Conservation (phyloP, 2,888 invertebrate species). For the Cantharis nigra region DNA sequence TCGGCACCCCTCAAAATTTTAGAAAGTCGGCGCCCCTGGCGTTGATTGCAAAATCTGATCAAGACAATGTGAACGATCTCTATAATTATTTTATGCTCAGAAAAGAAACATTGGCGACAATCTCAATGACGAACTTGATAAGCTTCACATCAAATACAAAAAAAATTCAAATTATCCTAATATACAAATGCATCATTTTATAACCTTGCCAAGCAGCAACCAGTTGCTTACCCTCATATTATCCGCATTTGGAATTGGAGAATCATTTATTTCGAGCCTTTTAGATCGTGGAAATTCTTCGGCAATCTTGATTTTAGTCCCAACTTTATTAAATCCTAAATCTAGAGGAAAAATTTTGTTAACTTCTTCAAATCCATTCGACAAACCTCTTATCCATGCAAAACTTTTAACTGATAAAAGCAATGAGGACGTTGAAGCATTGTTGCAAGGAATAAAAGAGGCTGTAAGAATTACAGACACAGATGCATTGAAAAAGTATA, state of each 20-base stretch:
- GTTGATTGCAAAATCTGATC: background rate
- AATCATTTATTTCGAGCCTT: background rate
- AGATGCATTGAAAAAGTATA: too few relatives aligned
- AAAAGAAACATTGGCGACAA: slow-evolving; percentile 57
- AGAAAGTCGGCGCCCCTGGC: too few relatives aligned
- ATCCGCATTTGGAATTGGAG: background rate
- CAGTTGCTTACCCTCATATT: background rate
- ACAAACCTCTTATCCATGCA: too few relatives aligned
- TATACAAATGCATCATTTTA: slow-evolving; percentile 58
- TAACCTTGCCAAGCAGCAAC: slow-evolving; percentile 50
- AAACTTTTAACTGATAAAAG: too few relatives aligned
- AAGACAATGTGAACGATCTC: slow-evolving; percentile 38
- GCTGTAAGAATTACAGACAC: too few relatives aligned
- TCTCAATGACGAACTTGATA: slow-evolving; percentile 54
- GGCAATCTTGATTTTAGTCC: too few relatives aligned
- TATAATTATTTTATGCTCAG: slow-evolving; percentile 57
- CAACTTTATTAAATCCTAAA: too few relatives aligned
- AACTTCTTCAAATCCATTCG: too few relatives aligned
- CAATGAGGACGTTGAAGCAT: too few relatives aligned
- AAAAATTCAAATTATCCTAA: slow-evolving; percentile 61
- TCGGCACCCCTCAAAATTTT: too few relatives aligned
- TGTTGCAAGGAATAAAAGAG: too few relatives aligned
- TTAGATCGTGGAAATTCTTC: background rate
- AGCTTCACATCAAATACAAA: slow-evolving; percentile 57
- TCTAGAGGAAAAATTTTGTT: too few relatives aligned